Conservation (phyloP, 2,888 invertebrate genomes). For the Drosophila borborema region DNA sequence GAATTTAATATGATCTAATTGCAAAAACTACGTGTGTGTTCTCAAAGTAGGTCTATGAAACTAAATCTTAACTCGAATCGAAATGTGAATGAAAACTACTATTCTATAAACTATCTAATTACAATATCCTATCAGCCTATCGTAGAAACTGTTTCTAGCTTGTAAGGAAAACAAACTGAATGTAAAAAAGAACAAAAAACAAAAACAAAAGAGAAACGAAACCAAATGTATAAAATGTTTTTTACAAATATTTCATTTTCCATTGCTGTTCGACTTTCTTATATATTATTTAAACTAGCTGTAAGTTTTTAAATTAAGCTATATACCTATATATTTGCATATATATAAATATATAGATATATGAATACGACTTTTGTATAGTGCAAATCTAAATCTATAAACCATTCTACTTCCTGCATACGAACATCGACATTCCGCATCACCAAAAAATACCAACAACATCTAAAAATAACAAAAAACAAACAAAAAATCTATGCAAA, state of each 20-base stretch:
- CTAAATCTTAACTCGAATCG: constrained; percentile 33
- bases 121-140: constrained; percentile 45
- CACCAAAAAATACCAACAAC: constrained; percentile 37
- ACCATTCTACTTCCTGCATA: constrained; percentile 74
- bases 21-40: constrained; percentile 67
- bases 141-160: constrained; percentile 66
- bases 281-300: constrained; percentile 15
- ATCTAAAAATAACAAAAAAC: constrained; percentile 15
- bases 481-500: constrained; percentile 56
- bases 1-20: constrained; percentile 21
- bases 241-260: constrained; percentile 36
- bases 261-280: constrained; percentile 35
- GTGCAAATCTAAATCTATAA: constrained; percentile 67
- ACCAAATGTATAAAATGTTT: constrained; percentile 66
- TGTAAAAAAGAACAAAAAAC: constrained; percentile 29
- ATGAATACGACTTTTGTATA: constrained; percentile 51
- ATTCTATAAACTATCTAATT: constrained; percentile 41
- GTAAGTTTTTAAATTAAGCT: constrained; percentile 43
- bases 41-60: constrained; percentile 60
- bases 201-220: not conserved
- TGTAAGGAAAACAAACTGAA: constrained; percentile 52
- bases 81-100: constrained; percentile 56
- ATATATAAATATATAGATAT: constrained; percentile 38
- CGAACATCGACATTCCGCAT: constrained; percentile 62
- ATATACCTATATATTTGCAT: constrained; percentile 27